A percentile compares a stretch with the other conserved stretches of the same genome.
These are phyloP conservation scores for Strigops habroptila DNA, from an alignment of 2,113 vertebrate species.

Conservation along the genomic window DNA sequence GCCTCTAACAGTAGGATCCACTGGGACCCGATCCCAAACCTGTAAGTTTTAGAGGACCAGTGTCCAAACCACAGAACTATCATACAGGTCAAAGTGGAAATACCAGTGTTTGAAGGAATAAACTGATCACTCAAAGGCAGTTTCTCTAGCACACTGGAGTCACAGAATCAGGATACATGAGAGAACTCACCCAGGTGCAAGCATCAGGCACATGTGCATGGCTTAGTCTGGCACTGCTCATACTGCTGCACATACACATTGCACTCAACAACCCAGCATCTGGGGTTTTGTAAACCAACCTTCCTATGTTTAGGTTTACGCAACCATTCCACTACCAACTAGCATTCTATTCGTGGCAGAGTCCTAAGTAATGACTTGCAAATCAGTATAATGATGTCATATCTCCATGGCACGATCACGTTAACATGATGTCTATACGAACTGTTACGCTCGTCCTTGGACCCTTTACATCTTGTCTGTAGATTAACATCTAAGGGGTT, in stretches of 20 bases:
- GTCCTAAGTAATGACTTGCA: neutral
- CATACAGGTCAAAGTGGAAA: neutral
- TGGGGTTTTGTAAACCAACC: neutral
- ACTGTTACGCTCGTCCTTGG: neutral
- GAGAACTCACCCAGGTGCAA: neutral
- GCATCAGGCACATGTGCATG: fast-evolving
- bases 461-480: neutral
- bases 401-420: neutral
- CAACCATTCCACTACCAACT: neutral
- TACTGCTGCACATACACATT: too few species aligned
- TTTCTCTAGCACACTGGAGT: neutral
- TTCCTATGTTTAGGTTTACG: neutral
- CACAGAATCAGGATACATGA: neutral
- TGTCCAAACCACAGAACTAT: neutral
- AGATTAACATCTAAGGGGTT: neutral
- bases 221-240: neutral
- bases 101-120: neutral
- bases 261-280: neutral
- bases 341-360: neutral
- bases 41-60: neutral
- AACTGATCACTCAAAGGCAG: fast-evolving
- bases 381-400: neutral
- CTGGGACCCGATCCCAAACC: neutral
- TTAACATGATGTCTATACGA: neutral
- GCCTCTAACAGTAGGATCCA: neutral